These are phyloP conservation scores for Blastobasis adustella DNA, from an alignment of 2,888 invertebrate genomes.

Conservation along the genomic window DNA sequence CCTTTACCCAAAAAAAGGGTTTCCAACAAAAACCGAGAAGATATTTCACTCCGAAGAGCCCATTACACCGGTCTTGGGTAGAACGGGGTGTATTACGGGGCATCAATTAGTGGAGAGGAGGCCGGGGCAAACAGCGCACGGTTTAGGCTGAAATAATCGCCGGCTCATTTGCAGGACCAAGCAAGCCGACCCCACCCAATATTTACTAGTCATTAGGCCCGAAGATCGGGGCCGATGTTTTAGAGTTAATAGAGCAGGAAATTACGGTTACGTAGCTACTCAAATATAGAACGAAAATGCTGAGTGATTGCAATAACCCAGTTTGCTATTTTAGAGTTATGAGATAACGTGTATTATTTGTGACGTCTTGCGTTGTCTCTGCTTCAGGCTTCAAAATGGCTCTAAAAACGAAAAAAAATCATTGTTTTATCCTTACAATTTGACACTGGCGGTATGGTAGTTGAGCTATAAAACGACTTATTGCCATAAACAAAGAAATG, in stretches of 20 bases:
- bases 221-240: conserved; percentile 29
- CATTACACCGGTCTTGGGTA: conserved; percentile 52
- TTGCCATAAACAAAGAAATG: too few relatives aligned
- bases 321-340: too few relatives aligned
- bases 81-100: conserved; percentile 30
- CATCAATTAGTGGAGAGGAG: conserved; percentile 61
- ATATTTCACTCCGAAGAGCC: conserved; percentile 57
- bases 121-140: conserved; percentile 40
- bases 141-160: conserved; percentile 57
- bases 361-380: too few relatives aligned
- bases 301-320: too few relatives aligned
- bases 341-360: too few relatives aligned
- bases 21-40: conserved; percentile 39
- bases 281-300: too few relatives aligned
- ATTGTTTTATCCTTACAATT: too few relatives aligned
- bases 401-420: too few relatives aligned
- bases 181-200: conserved; percentile 28
- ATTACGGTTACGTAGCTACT: neutral
- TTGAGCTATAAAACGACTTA: too few relatives aligned
- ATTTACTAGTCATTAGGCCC: conserved; percentile 63
- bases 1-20: conserved; percentile 20
- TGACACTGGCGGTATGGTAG: too few relatives aligned
- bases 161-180: conserved; percentile 46
- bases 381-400: too few relatives aligned
- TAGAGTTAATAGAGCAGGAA: conserved; percentile 3